Evolutionary conservation across 2,113 vertebrate genomes (phyloP).

Genomic region (Tragelaphus scriptus): DNA sequence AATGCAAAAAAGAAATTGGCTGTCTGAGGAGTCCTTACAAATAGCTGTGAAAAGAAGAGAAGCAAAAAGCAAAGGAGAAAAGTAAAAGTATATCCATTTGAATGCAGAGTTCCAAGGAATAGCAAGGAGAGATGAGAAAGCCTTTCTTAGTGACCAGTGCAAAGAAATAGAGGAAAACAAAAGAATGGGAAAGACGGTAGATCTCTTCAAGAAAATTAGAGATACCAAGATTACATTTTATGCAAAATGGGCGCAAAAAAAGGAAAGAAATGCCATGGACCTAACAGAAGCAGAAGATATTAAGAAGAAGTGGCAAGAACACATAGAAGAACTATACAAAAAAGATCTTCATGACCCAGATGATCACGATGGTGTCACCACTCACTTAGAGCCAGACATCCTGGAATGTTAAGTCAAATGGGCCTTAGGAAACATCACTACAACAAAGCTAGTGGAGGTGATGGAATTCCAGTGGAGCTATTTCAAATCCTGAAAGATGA

Average conservation of each 20-base stretch:
- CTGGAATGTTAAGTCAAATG: background rate
- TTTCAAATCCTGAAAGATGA: background rate
- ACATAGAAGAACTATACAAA: background rate
- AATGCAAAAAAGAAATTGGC: background rate
- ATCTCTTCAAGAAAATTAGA: background rate
- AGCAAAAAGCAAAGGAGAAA: background rate
- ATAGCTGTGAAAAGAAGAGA: background rate
- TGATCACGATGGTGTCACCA: fast-evolving
- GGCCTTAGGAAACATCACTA: background rate
- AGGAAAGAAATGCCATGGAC: background rate
- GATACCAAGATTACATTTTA: background rate
- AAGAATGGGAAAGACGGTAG: background rate
- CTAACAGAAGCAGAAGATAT: background rate
- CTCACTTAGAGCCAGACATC: background rate
- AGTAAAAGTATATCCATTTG: background rate
- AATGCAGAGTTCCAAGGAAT: background rate
- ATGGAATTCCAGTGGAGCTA: background rate
- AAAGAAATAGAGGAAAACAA: background rate
- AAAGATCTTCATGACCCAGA: background rate
- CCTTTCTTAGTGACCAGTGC: background rate
- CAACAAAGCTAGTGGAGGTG: background rate
- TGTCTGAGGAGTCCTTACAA: background rate
- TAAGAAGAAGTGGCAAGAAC: background rate
- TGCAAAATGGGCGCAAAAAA: background rate
- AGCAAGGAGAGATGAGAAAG: background rate